Conservation (phyloP, 2,113 vertebrate species). For the Nibea albiflora region DNA sequence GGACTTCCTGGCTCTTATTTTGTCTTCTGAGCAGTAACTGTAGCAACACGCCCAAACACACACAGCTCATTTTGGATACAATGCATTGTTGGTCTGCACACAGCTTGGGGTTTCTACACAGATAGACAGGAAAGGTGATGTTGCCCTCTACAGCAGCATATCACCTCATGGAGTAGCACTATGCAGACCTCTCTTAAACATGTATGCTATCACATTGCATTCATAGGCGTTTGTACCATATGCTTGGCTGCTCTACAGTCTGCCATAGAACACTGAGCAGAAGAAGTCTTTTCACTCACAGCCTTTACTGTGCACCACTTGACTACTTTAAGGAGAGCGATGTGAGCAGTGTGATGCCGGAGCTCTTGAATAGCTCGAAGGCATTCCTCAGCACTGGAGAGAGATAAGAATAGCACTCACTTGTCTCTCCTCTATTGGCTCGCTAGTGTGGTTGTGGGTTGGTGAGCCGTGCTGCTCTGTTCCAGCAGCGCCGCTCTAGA, state of each 20-base stretch:
- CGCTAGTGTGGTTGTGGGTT: constrained; percentile 38
- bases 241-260: background rate
- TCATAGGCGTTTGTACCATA: background rate
- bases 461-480: constrained; percentile 27
- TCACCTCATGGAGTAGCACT: background rate
- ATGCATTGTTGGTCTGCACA: background rate
- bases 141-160: background rate
- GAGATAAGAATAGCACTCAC: constrained; percentile 59
- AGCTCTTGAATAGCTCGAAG: constrained; percentile 53
- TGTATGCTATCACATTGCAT: background rate
- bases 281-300: background rate
- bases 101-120: background rate
- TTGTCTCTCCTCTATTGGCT: constrained; percentile 40
- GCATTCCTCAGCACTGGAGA: constrained; percentile 41
- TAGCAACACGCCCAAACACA: background rate
- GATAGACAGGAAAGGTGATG: background rate
- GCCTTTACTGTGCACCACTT: constrained; percentile 30
- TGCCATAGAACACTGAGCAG: background rate
- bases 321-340: constrained; percentile 34
- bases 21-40: background rate
- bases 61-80: background rate
- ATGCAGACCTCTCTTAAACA: constrained; percentile 1
- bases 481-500: constrained; percentile 10
- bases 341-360: constrained; percentile 50
- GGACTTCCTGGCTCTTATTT: background rate